A percentile compares a stretch with the other conserved stretches of the same genome.
Conservation (phyloP, 2,113 vertebrate genomes). For the Pomatostomus ruficeps region DNA sequence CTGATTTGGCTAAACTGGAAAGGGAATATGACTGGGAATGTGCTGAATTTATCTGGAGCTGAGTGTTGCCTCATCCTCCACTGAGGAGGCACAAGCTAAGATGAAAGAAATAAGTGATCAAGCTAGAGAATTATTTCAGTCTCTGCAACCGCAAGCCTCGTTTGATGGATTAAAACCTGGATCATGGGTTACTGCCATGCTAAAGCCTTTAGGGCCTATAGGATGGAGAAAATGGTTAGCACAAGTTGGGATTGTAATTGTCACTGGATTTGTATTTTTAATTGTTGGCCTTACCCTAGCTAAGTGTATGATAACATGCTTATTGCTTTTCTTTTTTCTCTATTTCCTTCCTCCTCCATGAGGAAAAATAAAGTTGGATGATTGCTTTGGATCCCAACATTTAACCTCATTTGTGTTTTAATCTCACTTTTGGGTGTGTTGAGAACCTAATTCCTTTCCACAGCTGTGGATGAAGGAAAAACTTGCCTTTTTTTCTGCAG, state of each 20-base stretch:
- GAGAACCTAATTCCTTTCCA: background rate
- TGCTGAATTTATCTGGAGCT: background rate
- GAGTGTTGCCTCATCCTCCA: background rate
- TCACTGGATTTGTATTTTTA: background rate
- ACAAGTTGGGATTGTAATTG: background rate
- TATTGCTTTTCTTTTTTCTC: background rate
- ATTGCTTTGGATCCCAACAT: background rate
- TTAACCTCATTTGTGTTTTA: background rate
- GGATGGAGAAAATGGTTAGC: background rate
- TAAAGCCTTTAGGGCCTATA: background rate
- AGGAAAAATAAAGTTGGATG: background rate
- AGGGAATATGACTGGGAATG: background rate
- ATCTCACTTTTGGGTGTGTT: accelerated
- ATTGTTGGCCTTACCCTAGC: background rate
- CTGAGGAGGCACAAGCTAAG: background rate
- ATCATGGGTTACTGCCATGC: background rate
- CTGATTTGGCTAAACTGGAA: background rate
- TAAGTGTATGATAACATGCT: background rate
- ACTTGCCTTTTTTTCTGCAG: background rate
- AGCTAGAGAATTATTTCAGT: background rate
- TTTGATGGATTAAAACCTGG: background rate
- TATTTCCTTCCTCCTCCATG: background rate
- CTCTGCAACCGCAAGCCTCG: background rate
- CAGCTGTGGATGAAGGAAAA: background rate
- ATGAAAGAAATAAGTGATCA: background rate